These are phyloP conservation scores for Poecilia picta DNA, from an alignment of 2,797 vertebrate species.

Conservation along the genomic window DNA sequence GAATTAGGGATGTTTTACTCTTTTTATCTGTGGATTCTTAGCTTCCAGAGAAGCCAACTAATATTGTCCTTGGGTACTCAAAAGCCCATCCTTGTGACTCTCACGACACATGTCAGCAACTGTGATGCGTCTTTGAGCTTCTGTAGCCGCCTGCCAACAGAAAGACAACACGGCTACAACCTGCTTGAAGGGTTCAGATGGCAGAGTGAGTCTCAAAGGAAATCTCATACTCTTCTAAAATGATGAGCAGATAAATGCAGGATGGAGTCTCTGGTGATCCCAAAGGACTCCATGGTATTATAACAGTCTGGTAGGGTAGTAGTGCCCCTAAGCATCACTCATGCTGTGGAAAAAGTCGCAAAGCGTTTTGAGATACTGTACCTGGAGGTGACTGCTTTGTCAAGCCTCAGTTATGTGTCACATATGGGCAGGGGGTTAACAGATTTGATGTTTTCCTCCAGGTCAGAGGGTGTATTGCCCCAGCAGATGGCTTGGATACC, in stretches of 20 bases:
- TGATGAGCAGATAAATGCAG: constrained; percentile 45
- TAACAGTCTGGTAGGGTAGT: constrained; percentile 3
- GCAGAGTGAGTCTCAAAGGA: constrained; percentile 49
- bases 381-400: constrained; percentile 55
- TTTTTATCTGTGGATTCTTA: constrained; percentile 13
- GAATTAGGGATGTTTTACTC: constrained; percentile 6
- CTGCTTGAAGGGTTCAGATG: constrained; percentile 41
- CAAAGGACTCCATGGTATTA: constrained; percentile 28
- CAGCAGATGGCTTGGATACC: constrained; percentile 57
- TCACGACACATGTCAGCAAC: constrained; percentile 53
- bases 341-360: constrained; percentile 35
- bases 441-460: constrained; percentile 46
- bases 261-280: constrained; percentile 24
- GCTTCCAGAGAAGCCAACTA: constrained; percentile 18
- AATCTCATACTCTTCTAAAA: constrained; percentile 51
- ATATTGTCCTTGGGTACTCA: constrained; percentile 48
- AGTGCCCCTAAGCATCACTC: constrained; percentile 37
- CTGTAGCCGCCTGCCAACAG: constrained; percentile 43
- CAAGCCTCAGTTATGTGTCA: constrained; percentile 52
- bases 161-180: constrained; percentile 31
- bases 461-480: constrained; percentile 49
- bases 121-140: constrained; percentile 31
- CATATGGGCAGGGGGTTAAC: constrained; percentile 47
- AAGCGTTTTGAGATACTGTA: constrained; percentile 37
- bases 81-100: constrained; percentile 32